Evolutionary conservation across 2,888 invertebrate genomes (phyloP).

Genomic region (Leucophora obtusa): DNA sequence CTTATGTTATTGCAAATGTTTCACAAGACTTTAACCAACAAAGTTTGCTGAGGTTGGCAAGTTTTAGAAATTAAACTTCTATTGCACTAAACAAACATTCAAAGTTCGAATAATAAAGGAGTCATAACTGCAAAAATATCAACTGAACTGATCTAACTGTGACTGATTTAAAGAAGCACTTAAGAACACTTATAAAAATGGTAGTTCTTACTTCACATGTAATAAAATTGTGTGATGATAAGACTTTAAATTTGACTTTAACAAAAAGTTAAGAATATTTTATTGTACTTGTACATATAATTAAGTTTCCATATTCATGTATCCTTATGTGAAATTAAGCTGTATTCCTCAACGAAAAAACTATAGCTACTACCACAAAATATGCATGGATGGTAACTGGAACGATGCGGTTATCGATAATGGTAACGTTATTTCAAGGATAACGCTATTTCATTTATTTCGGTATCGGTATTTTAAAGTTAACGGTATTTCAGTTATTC

Average conservation of each 20-base stretch:
- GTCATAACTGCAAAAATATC: slow-evolving; percentile 53
- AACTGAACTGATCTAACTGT: slow-evolving; percentile 30
- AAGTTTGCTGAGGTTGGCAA: slow-evolving; percentile 56
- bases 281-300: not conserved
- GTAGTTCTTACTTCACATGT: not conserved
- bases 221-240: slow-evolving; percentile 42
- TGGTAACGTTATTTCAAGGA: too few species aligned
- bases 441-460: too few species aligned
- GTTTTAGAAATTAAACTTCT: slow-evolving; percentile 49
- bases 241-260: slow-evolving; percentile 47
- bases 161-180: slow-evolving; percentile 43
- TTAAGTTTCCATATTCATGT: not conserved
- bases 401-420: too few species aligned
- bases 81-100: slow-evolving; percentile 32
- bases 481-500: too few species aligned
- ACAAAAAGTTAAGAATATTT: not conserved
- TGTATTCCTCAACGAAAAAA: too few species aligned
- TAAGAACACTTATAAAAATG: slow-evolving; percentile 4
- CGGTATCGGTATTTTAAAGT: too few species aligned
- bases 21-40: slow-evolving; percentile 40
- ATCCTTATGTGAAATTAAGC: not conserved
- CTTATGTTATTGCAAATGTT: slow-evolving; percentile 69
- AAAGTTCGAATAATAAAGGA: slow-evolving; percentile 42
- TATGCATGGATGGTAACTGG: too few species aligned
- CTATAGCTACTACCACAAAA: too few species aligned